Conservation (phyloP, 64 coral and sea anemone species). For the Platygyra sinensis region DNA sequence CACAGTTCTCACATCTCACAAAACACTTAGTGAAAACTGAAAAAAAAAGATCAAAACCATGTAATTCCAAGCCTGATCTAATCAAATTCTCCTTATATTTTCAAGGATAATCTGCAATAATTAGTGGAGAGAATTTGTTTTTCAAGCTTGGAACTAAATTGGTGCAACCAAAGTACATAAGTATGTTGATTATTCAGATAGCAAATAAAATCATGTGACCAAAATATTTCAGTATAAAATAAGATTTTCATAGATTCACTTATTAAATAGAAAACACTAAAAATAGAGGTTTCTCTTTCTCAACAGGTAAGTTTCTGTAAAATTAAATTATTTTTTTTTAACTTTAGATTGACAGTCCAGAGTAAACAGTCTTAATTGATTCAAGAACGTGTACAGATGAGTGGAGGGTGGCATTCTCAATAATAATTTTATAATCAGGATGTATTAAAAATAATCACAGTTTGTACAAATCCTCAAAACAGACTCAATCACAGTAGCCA, state of each 20-base stretch:
- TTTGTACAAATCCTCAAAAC: background rate
- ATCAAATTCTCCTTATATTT: too few species aligned
- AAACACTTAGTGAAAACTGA: too few species aligned
- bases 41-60: too few species aligned
- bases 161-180: background rate
- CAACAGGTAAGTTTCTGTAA: background rate
- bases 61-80: too few species aligned
- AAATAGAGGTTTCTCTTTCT: background rate
- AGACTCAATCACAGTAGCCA: background rate
- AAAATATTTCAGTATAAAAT: conserved; percentile 4
- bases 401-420: too few species aligned
- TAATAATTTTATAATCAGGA: too few species aligned
- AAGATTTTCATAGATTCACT: background rate
- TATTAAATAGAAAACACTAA: background rate
- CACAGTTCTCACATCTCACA: too few species aligned
- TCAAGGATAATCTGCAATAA: too few species aligned
- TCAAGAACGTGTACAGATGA: too few species aligned
- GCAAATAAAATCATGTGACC: too few species aligned
- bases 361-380: too few species aligned
- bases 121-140: too few species aligned
- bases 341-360: background rate
- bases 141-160: background rate
- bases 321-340: background rate
- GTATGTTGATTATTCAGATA: background rate
- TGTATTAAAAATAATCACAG: background rate